Base-by-base conservation (phyloP, 2,888 invertebrate genomes). In the Diloba caeruleocephala region DNA sequence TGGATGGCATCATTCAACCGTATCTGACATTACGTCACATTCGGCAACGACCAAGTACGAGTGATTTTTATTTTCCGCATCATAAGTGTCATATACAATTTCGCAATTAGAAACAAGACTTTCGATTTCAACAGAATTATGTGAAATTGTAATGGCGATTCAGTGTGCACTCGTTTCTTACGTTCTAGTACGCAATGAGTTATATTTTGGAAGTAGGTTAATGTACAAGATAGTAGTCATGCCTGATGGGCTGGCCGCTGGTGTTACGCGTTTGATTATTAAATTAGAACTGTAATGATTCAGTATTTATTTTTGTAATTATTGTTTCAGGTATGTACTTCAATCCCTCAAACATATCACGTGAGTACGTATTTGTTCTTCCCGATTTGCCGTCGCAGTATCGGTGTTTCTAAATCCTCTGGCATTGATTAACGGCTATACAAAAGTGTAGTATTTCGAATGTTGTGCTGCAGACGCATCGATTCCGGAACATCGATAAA, bases 191-290 rank as follows among this genome's bases (percentile, higher is more conserved):
- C 85, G 88, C 88, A 90, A 90, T 81, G 82, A 82, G 78, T 84
- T 82, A 66, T 81, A 73, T 71, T 82, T 84, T 76, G 71, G 69
- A 91, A 88, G 83, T 92, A 78, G 92, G 92, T 90, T 91, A 92
- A 91, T 89, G 86, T 81, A 78, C 77, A 37, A 56, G 71, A 81
- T 64, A 85, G 83, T 83, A 84, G 80, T 79, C 67, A 66, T 57
- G 71, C 59, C 69, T 76, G 75, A 81, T 78, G 78, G 74, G 71
- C 17, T 44, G 42, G 34, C 45, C 45, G 41, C 34, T 4, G 7
- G 31, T 29, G 43, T 44, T 44, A 26, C 53, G 48, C 49, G 36
- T 39, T 67, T 56, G 45, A 54, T 58, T 69, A 54, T 62, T 43
- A 37, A 70, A 69, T 65, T 64, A 65, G 57, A 62, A 51, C 49